Evolutionary conservation across 2,113 vertebrate genomes (phyloP), one percentile per base, ranked within the genome.

Genomic region (Labeo catla): DNA sequence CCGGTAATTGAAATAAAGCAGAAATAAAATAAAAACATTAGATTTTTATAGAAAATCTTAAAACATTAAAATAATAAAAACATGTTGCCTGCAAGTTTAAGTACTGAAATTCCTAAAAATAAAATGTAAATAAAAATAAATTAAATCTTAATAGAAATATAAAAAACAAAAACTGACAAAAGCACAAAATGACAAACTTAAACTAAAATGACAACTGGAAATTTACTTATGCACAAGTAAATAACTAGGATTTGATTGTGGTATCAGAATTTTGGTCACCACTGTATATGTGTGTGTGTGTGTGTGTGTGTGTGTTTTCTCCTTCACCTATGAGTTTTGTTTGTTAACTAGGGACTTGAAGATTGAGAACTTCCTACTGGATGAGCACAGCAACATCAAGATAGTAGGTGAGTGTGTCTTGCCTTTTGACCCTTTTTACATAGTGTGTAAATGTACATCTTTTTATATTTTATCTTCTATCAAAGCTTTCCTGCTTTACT

Each of bases 311-410:
- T 23, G 21, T 13, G 11, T 39, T 63, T 16, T 59, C 49, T 85
- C 87, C 83, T 84, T 13, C 79, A 88, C 63, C 90, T 90, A 89
- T 90, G 82, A 68, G 36, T 63, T 89, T 52, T 76, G 47, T 66
- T 61, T 68, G 19, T 61, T 7, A 13, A 23, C 36, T 77, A 97
- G 96, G 89, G 95, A 97, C 90, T 89, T 97, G 76, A 97, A 97
- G 93, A 95, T 96, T 84, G 95, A 97, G 93, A 96, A 96, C 93
- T 97, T 97, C 92, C 94, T 98, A 84, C 93, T 98, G 65, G 95
- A 97, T 87, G 95, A 96, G 86, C 95, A 96, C 63, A 95, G 96
- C 90, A 96, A 95, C 91, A 97, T 96, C 89, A 97, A 97, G 95
- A 97, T 96, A 16, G 90, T 96, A 81, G 96, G 95, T 97, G 95